phyloP scores from a whole-genome alignment of 2,888 invertebrate genomes.

The Amphimallon solstitiale region DNA sequence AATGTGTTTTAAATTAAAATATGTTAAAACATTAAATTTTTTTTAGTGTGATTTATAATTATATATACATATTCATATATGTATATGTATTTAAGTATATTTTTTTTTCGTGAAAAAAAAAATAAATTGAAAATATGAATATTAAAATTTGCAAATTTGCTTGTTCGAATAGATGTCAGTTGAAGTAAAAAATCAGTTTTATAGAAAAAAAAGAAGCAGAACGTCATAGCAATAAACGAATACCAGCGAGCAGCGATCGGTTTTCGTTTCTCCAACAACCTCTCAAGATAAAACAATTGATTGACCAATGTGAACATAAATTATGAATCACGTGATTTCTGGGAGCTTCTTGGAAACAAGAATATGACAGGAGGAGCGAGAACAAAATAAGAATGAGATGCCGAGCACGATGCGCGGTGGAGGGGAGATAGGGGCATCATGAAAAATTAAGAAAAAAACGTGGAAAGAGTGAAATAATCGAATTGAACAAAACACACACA shows the following conservation, averaged over 20 bases:
- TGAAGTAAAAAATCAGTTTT: too few species aligned
- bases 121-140: too few species aligned
- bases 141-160: too few species aligned
- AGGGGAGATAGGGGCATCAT: background rate
- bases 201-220: background rate
- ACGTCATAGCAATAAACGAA: background rate
- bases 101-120: too few species aligned
- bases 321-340: constrained; percentile 10
- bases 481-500: background rate
- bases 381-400: background rate
- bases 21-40: too few species aligned
- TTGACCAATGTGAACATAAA: background rate
- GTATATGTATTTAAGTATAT: too few species aligned
- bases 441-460: background rate
- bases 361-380: background rate
- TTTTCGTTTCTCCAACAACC: background rate
- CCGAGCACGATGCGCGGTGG: background rate
- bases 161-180: too few species aligned
- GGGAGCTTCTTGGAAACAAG: background rate
- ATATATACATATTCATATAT: too few species aligned
- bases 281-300: background rate
- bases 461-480: background rate
- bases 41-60: too few species aligned
- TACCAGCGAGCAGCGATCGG: background rate
- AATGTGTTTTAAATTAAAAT: too few species aligned